phyloP scores from a whole-genome alignment of 2,888 invertebrate species.

The Aspidiotus rigidus region DNA sequence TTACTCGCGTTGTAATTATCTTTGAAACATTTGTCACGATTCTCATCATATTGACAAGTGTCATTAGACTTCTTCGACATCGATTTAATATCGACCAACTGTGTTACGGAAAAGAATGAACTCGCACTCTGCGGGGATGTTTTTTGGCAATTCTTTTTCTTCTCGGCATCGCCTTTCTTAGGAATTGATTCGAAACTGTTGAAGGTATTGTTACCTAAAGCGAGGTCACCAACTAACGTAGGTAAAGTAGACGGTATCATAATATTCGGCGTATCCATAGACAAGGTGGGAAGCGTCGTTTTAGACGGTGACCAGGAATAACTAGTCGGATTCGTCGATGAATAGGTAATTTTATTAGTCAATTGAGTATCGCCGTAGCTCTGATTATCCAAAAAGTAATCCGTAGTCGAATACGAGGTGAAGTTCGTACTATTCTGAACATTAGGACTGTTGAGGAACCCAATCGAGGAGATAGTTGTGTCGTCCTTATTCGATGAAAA shows the following conservation, averaged over 20 bases:
- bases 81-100: conserved; percentile 47
- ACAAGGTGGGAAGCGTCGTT: conserved; percentile 36
- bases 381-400: conserved; percentile 25
- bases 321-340: conserved; percentile 22
- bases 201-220: conserved; percentile 43
- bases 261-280: conserved; percentile 39
- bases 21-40: conserved; percentile 19
- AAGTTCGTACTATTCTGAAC: conserved; percentile 12
- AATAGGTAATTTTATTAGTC: conserved; percentile 13
- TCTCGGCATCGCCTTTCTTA: conserved; percentile 5
- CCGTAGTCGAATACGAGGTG: conserved; percentile 15
- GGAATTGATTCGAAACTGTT: conserved; percentile 19
- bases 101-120: conserved; percentile 53
- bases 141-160: conserved; percentile 17
- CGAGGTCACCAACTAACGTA: conserved; percentile 54
- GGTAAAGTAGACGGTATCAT: conserved; percentile 47
- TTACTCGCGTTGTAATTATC: conserved; percentile 1
- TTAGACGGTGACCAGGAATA: conserved; percentile 39
- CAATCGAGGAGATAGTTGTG: neutral
- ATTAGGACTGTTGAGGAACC: conserved; percentile 8
- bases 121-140: neutral
- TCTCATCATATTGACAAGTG: conserved; percentile 6
- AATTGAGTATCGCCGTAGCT: conserved; percentile 16
- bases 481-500: conserved; percentile 24
- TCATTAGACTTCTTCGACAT: neutral